Percentiles rank a stretch among this genome's conserved stretches.
Conservation (phyloP, 2,797 vertebrate genomes). For the Neomorphus geoffroyi region DNA sequence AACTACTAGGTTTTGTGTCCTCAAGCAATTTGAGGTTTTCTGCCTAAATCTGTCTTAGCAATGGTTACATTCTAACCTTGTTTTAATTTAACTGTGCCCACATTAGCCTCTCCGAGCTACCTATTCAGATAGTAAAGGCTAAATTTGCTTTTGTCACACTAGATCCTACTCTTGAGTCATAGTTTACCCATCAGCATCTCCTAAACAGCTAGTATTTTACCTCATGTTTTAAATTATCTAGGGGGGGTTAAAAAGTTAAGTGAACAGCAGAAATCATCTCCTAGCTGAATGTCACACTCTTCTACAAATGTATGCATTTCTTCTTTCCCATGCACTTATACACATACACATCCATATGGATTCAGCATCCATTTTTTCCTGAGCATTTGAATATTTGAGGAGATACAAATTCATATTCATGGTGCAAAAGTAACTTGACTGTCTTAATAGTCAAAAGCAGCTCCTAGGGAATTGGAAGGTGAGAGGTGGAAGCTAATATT, state of each 20-base stretch:
- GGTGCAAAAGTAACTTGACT: not conserved
- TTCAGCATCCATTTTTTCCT: not conserved
- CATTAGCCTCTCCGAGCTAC: not conserved
- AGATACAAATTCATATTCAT: not conserved
- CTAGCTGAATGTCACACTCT: not conserved
- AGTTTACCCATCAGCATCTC: not conserved
- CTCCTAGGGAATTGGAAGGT: not conserved
- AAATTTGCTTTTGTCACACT: not conserved
- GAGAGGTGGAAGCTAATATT: not conserved
- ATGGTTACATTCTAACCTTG: conserved; percentile 33
- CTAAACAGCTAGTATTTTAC: not conserved
- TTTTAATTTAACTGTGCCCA: conserved; percentile 53
- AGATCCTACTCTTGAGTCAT: not conserved
- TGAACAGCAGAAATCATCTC: not conserved
- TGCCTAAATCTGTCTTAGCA: not conserved
- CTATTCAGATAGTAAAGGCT: not conserved
- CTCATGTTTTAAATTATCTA: not conserved
- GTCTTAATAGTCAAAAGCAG: not conserved
- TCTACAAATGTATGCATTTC: not conserved
- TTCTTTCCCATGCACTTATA: not conserved
- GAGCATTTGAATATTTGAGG: not conserved
- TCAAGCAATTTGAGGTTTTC: not conserved
- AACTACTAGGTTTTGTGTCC: conserved; percentile 16
- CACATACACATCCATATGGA: accelerated
- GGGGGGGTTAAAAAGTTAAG: not conserved